Conservation (phyloP, 2,113 vertebrate genomes). For the Diglossa brunneiventris region DNA sequence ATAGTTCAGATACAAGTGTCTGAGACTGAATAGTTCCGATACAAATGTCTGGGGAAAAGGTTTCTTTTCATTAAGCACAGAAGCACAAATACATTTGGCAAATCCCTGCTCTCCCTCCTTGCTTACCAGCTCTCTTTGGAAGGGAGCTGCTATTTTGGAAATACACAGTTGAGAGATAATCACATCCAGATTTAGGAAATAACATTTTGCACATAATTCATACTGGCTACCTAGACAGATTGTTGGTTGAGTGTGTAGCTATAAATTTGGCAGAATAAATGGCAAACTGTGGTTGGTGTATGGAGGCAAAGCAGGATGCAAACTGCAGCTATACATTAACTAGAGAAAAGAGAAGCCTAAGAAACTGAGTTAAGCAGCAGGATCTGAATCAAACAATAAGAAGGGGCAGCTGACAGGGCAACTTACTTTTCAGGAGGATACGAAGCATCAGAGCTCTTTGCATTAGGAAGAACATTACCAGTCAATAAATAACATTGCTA, state of each 20-base stretch:
- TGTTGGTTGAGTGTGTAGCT: slow-evolving; percentile 26
- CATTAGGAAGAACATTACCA: neutral
- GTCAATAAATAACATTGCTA: slow-evolving; percentile 4
- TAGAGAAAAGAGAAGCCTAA: neutral
- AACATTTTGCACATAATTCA: slow-evolving; percentile 54
- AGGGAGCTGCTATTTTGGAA: neutral
- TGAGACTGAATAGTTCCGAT: neutral
- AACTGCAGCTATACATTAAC: slow-evolving; percentile 35
- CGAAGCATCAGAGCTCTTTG: neutral
- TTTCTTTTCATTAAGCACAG: neutral
- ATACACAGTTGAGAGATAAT: slow-evolving; percentile 14
- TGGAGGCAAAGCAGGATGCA: neutral
- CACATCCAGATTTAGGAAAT: slow-evolving; percentile 45
- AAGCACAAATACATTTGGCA: neutral
- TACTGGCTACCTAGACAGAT: slow-evolving; percentile 57
- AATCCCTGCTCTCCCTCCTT: neutral
- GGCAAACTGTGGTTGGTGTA: slow-evolving; percentile 49
- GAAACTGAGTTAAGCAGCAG: neutral
- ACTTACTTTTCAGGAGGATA: neutral
- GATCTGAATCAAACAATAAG: neutral
- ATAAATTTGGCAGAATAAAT: slow-evolving; percentile 52
- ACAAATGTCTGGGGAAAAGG: neutral
- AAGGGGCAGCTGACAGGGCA: neutral
- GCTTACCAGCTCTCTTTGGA: neutral
- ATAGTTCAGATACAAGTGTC: neutral